A percentile compares a stretch with the other conserved stretches of the same genome.
phyloP scores from a whole-genome alignment of 2,113 vertebrate species.

The Falcunculus frontatus region DNA sequence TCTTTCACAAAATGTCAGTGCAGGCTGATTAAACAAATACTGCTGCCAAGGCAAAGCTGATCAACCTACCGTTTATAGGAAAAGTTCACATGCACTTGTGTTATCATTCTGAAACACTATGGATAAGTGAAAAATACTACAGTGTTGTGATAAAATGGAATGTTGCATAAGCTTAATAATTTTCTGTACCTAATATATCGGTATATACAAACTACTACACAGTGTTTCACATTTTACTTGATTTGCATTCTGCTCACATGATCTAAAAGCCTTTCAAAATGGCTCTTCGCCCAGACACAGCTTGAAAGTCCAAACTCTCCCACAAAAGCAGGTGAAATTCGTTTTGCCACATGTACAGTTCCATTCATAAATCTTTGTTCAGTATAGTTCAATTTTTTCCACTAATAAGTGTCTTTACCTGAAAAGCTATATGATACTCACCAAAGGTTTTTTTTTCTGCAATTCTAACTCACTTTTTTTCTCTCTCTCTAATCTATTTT shows the following conservation, averaged over 20 bases:
- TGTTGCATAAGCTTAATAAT: background rate
- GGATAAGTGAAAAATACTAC: background rate
- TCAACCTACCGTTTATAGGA: background rate
- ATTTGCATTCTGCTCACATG: background rate
- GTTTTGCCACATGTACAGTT: background rate
- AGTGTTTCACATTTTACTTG: background rate
- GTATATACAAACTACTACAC: too few species aligned
- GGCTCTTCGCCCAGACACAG: background rate
- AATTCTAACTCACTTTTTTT: background rate
- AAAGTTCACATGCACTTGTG: background rate
- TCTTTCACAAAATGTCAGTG: conserved; percentile 41
- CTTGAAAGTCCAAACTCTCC: background rate
- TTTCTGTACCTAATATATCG: background rate
- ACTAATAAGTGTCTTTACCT: background rate
- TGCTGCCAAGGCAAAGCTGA: background rate
- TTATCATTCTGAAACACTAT: background rate
- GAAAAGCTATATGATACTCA: background rate
- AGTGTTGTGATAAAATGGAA: background rate
- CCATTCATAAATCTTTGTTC: conserved; percentile 38
- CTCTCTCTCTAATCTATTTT: background rate
- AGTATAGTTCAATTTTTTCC: background rate
- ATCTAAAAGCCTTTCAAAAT: background rate
- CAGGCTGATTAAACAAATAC: conserved; percentile 1
- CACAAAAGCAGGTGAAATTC: conserved; percentile 22
- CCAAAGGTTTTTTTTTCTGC: background rate